Percentiles rank a stretch among this genome's conserved stretches.
These are phyloP conservation scores for Hedya salicella DNA, from an alignment of 2,888 invertebrate species.

Conservation along the genomic window DNA sequence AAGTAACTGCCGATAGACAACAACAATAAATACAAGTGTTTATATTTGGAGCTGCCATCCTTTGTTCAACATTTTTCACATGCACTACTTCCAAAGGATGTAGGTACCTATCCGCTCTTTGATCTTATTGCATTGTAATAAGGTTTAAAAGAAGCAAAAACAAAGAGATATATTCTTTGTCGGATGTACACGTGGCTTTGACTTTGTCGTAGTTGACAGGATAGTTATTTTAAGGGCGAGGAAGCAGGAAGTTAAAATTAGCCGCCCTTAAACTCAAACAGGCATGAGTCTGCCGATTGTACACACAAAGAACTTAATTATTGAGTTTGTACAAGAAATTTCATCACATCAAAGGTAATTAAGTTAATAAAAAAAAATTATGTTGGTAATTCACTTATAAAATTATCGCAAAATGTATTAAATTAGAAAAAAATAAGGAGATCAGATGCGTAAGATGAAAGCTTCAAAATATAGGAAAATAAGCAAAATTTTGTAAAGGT, in stretches of 20 bases:
- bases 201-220: background rate
- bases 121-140: too few relatives aligned
- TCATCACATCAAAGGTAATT: constrained; percentile 12
- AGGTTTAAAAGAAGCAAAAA: too few relatives aligned
- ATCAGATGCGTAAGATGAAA: too few relatives aligned
- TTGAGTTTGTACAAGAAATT: constrained; percentile 21
- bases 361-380: background rate
- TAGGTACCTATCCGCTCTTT: constrained; percentile 32
- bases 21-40: constrained; percentile 24
- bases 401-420: too few relatives aligned
- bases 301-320: constrained; percentile 34
- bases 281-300: constrained; percentile 12
- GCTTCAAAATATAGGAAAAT: too few relatives aligned
- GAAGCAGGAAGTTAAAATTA: constrained; percentile 33
- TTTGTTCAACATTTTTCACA: too few relatives aligned
- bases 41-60: constrained; percentile 11
- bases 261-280: constrained; percentile 30
- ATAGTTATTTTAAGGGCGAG: constrained; percentile 18
- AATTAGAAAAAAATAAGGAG: too few relatives aligned
- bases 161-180: too few relatives aligned
- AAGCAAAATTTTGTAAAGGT: too few relatives aligned
- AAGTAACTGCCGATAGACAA: constrained; percentile 10
- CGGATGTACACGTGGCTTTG: too few relatives aligned
- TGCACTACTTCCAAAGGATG: too few relatives aligned
- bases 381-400: background rate